Base-by-base conservation (phyloP, 30 jellyfish, hydroid and myxozoan species). In the Chironex yamaguchii region DNA sequence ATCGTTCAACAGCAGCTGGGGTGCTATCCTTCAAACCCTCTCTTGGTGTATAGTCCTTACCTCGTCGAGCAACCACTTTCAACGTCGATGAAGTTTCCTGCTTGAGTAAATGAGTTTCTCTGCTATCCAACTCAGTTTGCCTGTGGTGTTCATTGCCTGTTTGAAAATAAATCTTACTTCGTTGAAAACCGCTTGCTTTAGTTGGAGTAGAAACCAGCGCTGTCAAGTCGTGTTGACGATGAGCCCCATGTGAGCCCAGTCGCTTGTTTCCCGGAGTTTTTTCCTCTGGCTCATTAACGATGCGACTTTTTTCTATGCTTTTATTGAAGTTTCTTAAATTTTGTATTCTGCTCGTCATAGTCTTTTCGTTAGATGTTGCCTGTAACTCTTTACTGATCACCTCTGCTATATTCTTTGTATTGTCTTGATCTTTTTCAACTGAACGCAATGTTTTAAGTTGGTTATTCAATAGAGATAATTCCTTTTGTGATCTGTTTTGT, bases 401-500 rank as follows among this genome's bases (percentile, higher is more conserved):
- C 17, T 42, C 58, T 42, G 58, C 9, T 6, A 6, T 42, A 42
- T 42, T 42, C 58, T 42, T 17, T 42, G 58, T 17, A 42, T 42
- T 42, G 58, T 42, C 58, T 17, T 42, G 9, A 42, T 42, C 58
- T 9, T 17, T 42, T 42, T 42, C 58, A 42, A 42, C 9, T 42
- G 58, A 42, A 6, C 58, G 58, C 58, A 17, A 42, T 42, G 58
- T 42, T 42, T 42, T 42, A 42, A 42, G 13, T 6, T 42, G 58
- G 58, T 17, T 17, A 42, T 42, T 42, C 58, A 42, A 9, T 17
- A 6, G 58, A 42, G 17, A 42, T 42, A 42, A 42, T 42, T 42
- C 58, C 58, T 42, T 42, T 42, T 42, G 58, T 42, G 58, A 69
- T 80, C 49, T 86, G 85, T 54, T 86, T 64, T 80, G 85, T 29